A percentile compares a stretch with the other conserved stretches of the same genome.
These are phyloP conservation scores for Scaptomyza parva DNA, from an alignment of 2,888 invertebrate genomes.

Conservation along the genomic window DNA sequence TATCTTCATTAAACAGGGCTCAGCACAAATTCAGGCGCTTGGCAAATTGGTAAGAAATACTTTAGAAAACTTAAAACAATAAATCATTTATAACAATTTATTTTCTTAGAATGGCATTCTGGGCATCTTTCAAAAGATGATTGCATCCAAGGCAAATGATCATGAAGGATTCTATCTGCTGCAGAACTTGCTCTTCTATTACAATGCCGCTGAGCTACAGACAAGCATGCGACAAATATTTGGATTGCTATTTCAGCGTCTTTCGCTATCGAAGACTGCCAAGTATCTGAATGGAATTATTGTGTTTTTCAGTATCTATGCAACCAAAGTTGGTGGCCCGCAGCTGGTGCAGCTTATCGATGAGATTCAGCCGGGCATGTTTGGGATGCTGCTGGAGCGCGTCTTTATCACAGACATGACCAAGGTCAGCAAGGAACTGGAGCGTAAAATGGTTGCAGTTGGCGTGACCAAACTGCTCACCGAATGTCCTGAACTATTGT, in stretches of 20 bases:
- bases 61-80: slow-evolving; percentile 8
- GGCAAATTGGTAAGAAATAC: slow-evolving; percentile 89
- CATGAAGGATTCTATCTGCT: slow-evolving; percentile 98
- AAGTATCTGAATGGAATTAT: slow-evolving; percentile 96
- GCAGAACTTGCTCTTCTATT: slow-evolving; percentile 92
- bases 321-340: slow-evolving; percentile 91
- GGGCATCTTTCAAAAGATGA: slow-evolving; percentile 98
- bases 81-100: background rate
- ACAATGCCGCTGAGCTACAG: slow-evolving; percentile 91
- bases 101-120: slow-evolving; percentile 89
- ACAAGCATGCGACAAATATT: slow-evolving; percentile 95
- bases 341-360: slow-evolving; percentile 92
- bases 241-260: slow-evolving; percentile 95
- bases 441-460: slow-evolving; percentile 95
- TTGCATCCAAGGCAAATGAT: slow-evolving; percentile 97
- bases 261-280: slow-evolving; percentile 96
- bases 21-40: slow-evolving; percentile 88
- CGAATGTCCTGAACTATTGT: slow-evolving; percentile 89
- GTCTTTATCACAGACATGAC: slow-evolving; percentile 94
- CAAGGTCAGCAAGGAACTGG: slow-evolving; percentile 92
- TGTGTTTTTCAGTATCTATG: slow-evolving; percentile 95
- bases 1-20: slow-evolving; percentile 92
- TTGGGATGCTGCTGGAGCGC: slow-evolving; percentile 97
- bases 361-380: slow-evolving; percentile 95
- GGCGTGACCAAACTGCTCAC: slow-evolving; percentile 94